Base-by-base conservation (phyloP, 2,797 vertebrate species). In the Taenioides sp. region DNA sequence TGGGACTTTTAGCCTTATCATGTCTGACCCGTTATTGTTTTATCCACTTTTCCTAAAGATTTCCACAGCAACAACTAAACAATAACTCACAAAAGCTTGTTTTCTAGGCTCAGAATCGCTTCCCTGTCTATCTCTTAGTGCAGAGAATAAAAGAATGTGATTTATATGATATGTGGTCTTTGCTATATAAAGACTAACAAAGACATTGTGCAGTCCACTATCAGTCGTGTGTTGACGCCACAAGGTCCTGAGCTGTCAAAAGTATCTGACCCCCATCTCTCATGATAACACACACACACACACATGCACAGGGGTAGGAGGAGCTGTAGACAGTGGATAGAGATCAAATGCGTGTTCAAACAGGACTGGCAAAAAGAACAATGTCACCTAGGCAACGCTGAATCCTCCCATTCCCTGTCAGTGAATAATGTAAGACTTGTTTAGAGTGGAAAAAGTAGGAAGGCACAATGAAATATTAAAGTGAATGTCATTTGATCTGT, bases 181-280 rank as follows among this genome's bases (percentile, higher is more conserved):
- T 2, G n/a, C 54, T 55, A 12, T 27, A 86, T 91, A 91, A 89
- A 90, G 67, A 70, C 87, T 90, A 82, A 93, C 89, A 91, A 88
- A 93, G 88, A 80, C 79, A 70, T 67, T 16, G 69, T 73, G 86
- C 85, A 64, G 70, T 37, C 70, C 73, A 74, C 78, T 93, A 94
- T 95, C 93, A 28, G 80, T 86, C 71, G 50, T 1, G 76, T 88
- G 88, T 92, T 90, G 93, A 95, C 93, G 94, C 93, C 93, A 94
- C 87, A 27, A 74, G 89, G 93, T 93, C 93, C 91, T 78, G 80
- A 89, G 92, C 90, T 93, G 92, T 93, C 88, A 93, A 93, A 94
- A 91, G 87, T 91, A 94, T 94, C 93, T 90, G 78, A 80, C 89
- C 87, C 82, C 80, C 90, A 89, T 90, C 92, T 94, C 82, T 78